Conservation (phyloP, 2,113 vertebrate genomes). For the Platycercus adscitus region DNA sequence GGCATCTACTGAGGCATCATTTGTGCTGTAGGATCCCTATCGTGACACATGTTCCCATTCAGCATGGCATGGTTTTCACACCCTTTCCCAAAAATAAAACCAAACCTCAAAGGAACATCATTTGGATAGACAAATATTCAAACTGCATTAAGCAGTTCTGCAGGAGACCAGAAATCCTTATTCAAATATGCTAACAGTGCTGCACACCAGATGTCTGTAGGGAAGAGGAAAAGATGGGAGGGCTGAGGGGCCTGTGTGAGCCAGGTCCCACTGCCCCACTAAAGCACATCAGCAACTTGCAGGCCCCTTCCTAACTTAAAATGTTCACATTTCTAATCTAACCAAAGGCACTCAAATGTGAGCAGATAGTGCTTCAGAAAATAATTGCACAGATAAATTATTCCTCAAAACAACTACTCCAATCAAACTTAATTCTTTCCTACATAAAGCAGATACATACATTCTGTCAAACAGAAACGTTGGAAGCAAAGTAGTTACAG, state of each 20-base stretch:
- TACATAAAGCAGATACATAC: slow-evolving; percentile 25
- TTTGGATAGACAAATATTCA: background rate
- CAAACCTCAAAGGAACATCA: background rate
- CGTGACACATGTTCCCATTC: background rate
- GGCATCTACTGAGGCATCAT: background rate
- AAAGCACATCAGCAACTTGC: background rate
- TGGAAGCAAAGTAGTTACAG: slow-evolving; percentile 23
- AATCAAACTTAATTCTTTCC: slow-evolving; percentile 30
- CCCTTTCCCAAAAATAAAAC: background rate
- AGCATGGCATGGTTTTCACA: background rate
- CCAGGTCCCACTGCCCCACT: background rate
- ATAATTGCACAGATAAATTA: slow-evolving; percentile 42
- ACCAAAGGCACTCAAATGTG: background rate
- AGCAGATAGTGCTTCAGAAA: background rate
- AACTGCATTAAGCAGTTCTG: background rate
- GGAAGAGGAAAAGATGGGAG: background rate
- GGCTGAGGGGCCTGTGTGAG: background rate
- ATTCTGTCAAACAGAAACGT: background rate
- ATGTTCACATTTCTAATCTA: background rate
- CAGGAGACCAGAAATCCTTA: slow-evolving; percentile 7
- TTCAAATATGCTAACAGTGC: background rate
- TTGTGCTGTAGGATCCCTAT: background rate
- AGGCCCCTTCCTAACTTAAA: slow-evolving; percentile 15
- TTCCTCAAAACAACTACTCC: slow-evolving; percentile 33
- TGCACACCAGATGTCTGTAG: background rate